Percentiles rank a stretch among this genome's conserved stretches.
These are phyloP conservation scores for Stegodyphus dumicola DNA, from an alignment of 1,140 invertebrate species.

Conservation along the genomic window DNA sequence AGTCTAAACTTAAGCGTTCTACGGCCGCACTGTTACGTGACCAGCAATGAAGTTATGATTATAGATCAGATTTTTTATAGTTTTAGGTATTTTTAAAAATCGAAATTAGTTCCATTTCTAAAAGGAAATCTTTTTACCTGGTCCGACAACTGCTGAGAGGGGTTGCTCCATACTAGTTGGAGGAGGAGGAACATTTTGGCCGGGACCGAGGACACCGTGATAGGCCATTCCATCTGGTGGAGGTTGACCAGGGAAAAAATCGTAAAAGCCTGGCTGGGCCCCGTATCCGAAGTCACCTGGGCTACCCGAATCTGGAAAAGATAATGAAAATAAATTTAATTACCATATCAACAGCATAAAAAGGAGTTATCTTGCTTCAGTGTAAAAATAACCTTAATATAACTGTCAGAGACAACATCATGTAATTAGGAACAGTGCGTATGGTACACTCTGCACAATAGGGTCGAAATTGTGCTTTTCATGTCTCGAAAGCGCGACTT, in stretches of 20 bases:
- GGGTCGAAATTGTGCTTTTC: too few species aligned
- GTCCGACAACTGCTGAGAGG: conserved; percentile 49
- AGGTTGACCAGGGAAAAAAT: conserved; percentile 59
- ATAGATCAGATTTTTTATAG: background rate
- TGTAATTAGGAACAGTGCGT: too few species aligned
- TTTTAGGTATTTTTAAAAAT: background rate
- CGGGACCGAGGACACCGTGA: conserved; percentile 35
- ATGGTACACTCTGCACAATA: too few species aligned
- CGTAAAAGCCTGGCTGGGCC: conserved; percentile 58
- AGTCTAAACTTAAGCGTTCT: too few species aligned
- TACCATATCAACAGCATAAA: too few species aligned
- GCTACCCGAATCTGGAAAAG: conserved; percentile 54
- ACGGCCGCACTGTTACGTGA: too few species aligned
- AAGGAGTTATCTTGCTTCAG: too few species aligned
- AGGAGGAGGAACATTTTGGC: conserved; percentile 33
- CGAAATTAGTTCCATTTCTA: background rate
- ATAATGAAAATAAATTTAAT: background rate
- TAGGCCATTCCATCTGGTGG: conserved; percentile 55
- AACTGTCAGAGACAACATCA: too few species aligned
- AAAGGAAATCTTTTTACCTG: conserved; percentile 30
- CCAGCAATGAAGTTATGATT: background rate
- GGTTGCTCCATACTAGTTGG: conserved; percentile 56
- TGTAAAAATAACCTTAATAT: too few species aligned
- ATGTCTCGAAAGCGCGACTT: too few species aligned
- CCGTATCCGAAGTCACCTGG: conserved; percentile 60